These are phyloP conservation scores for Delphinapterus leucas DNA, from an alignment of 2,113 vertebrate species.

Conservation along the genomic window DNA sequence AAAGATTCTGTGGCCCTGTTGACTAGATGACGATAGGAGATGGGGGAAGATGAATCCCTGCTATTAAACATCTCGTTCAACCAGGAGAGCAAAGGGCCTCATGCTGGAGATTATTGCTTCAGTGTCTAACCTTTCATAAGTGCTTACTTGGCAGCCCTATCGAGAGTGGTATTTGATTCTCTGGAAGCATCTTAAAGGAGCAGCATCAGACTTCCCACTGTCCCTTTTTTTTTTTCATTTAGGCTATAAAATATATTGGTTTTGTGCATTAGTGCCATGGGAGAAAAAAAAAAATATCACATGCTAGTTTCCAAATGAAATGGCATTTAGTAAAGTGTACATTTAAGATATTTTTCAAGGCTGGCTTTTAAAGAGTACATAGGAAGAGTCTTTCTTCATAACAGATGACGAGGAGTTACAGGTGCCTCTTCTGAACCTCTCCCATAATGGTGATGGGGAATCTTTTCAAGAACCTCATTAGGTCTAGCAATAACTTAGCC, in stretches of 20 bases:
- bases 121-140: conserved; percentile 61
- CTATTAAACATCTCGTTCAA: conserved; percentile 21
- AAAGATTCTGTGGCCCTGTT: neutral
- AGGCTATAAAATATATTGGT: conserved; percentile 65
- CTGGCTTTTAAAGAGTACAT: neutral
- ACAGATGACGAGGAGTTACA: neutral
- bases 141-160: conserved; percentile 62
- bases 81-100: conserved; percentile 30
- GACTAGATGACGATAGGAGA: neutral
- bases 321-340: conserved; percentile 45
- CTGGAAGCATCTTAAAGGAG: conserved; percentile 62
- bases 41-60: neutral
- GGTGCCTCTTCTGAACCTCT: neutral
- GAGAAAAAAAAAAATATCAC: conserved; percentile 8
- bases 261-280: conserved; percentile 25
- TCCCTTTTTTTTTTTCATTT: conserved; percentile 37
- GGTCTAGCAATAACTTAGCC: neutral
- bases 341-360: conserved; percentile 31
- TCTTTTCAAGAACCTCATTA: neutral
- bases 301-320: conserved; percentile 61
- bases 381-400: neutral
- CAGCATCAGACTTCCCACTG: neutral
- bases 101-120: conserved; percentile 21
- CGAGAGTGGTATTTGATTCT: conserved; percentile 53
- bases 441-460: neutral